Conservation (phyloP, 2,797 vertebrate genomes). For the Sparus aurata region DNA sequence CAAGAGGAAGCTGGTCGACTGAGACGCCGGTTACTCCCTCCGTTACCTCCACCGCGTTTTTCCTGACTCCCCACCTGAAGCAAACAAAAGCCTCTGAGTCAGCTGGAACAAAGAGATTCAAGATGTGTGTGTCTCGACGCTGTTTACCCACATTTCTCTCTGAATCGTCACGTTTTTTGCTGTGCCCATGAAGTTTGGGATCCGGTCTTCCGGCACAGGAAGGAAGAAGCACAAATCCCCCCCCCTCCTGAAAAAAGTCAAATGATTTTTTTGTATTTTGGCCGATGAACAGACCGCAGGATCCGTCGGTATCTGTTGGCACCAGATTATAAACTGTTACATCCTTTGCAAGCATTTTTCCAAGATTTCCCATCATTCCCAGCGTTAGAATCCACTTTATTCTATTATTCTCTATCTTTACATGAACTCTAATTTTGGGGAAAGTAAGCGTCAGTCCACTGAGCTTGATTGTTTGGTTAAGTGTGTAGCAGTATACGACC, state of each 20-base stretch:
- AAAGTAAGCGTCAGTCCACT: neutral
- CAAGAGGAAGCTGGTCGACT: constrained; percentile 62
- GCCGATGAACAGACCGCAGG: constrained; percentile 10
- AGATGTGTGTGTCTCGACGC: neutral
- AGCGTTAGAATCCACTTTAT: neutral
- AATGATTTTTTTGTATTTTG: constrained; percentile 5
- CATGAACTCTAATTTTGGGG: neutral
- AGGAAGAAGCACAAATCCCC: constrained; percentile 42
- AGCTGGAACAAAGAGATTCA: constrained; percentile 70
- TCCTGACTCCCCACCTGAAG: constrained; percentile 63
- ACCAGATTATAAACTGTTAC: neutral
- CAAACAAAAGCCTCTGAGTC: constrained; percentile 71
- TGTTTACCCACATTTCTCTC: constrained; percentile 30
- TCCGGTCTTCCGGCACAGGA: constrained; percentile 53
- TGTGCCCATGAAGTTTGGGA: constrained; percentile 31
- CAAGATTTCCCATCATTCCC: neutral
- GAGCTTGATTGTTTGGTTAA: no score
- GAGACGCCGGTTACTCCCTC: constrained; percentile 64
- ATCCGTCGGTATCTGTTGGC: constrained; percentile 23
- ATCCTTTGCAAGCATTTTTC: neutral
- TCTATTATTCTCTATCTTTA: neutral
- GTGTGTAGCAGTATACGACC: no score
- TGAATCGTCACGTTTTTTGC: constrained; percentile 5
- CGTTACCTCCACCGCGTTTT: constrained; percentile 64
- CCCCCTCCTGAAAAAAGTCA: neutral